Conservation (phyloP, 2,888 invertebrate species). For the Cremastobaeus sp. region DNA sequence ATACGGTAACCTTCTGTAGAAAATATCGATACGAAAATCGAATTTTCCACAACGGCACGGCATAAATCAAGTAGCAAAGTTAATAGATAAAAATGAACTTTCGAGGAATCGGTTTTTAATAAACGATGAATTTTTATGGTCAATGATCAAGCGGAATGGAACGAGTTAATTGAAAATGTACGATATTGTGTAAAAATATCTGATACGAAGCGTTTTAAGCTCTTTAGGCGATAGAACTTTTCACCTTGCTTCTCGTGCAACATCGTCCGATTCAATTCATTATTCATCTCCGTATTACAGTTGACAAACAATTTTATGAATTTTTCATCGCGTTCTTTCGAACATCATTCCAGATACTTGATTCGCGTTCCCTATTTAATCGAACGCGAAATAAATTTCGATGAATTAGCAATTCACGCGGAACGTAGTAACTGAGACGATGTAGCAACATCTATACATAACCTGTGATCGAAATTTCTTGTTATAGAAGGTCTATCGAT, state of each 20-base stretch:
- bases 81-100: conserved; percentile 35
- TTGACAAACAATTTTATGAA: conserved; percentile 39
- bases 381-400: conserved; percentile 7
- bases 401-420: not conserved
- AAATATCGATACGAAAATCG: conserved; percentile 41
- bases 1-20: conserved; percentile 36
- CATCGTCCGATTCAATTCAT: conserved; percentile 27
- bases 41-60: conserved; percentile 31
- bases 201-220: conserved; percentile 20
- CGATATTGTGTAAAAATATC: not conserved
- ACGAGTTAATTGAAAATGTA: too few relatives aligned
- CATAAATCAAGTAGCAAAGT: conserved; percentile 35
- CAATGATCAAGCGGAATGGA: not conserved
- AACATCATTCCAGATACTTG: conserved; percentile 19
- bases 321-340: conserved; percentile 36
- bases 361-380: conserved; percentile 14
- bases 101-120: not conserved
- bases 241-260: not conserved
- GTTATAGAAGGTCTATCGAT: not conserved
- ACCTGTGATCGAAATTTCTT: not conserved
- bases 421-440: not conserved
- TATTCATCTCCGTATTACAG: conserved; percentile 37
- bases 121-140: conserved; percentile 2
- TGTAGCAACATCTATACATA: too few relatives aligned
- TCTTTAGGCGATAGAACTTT: conserved; percentile 25